A percentile compares a stretch with the other conserved stretches of the same genome.
Evolutionary conservation across 2,113 vertebrate genomes (phyloP).

Genomic region (Cyprinodon brontotheroides): DNA sequence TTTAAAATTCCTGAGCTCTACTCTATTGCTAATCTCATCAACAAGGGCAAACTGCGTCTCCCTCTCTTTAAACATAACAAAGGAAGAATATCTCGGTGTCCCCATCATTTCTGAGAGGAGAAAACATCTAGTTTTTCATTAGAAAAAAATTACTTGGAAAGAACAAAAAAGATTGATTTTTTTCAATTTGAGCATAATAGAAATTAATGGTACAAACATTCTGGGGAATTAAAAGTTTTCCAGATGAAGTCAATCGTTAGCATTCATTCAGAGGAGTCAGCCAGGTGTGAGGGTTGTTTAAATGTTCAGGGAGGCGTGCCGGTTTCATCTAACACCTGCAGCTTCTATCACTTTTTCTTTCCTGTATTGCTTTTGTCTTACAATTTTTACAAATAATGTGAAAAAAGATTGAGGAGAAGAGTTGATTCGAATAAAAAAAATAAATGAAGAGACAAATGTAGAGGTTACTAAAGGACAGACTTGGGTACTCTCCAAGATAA

Average conservation of each 20-base stretch:
- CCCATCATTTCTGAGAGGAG: constrained; percentile 6
- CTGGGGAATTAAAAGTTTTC: constrained; percentile 63
- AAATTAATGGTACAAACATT: constrained; percentile 73
- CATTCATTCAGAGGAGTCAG: constrained; percentile 54
- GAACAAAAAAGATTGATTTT: constrained; percentile 51
- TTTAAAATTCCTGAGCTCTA: neutral
- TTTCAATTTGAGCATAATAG: constrained; percentile 57
- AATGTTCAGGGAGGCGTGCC: constrained; percentile 31
- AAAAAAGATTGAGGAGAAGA: neutral
- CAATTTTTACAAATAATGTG: constrained; percentile 8
- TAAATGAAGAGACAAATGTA: neutral
- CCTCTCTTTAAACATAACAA: constrained; percentile 2
- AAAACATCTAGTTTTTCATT: constrained; percentile 33
- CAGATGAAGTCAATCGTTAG: constrained; percentile 54
- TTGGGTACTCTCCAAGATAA: neutral
- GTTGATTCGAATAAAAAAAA: constrained; percentile 3
- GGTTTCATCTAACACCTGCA: constrained; percentile 28
- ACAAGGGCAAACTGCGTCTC: neutral
- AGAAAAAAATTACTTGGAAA: constrained; percentile 36
- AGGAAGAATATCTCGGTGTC: constrained; percentile 8
- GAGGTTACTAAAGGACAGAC: neutral
- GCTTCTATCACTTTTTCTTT: constrained; percentile 14
- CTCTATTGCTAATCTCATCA: neutral
- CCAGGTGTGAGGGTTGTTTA: constrained; percentile 47
- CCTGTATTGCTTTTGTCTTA: neutral